These are phyloP conservation scores for Periophthalmodon schlosseri DNA, from an alignment of 2,113 vertebrate genomes.

Conservation along the genomic window DNA sequence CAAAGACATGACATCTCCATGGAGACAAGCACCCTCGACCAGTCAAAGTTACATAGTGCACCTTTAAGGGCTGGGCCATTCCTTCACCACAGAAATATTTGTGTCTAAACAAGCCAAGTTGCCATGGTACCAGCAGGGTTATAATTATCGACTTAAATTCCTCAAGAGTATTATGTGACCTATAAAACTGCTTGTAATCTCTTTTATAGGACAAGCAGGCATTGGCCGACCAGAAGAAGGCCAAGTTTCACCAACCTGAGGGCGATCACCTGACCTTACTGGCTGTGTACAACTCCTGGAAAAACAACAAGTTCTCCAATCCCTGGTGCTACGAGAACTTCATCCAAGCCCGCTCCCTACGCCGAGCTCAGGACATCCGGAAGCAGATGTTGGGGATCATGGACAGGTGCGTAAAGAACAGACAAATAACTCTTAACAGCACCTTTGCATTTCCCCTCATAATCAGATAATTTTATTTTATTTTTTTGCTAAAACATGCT, in stretches of 20 bases:
- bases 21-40: too few relatives aligned
- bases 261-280: constrained; percentile 96
- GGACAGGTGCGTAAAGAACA: constrained; percentile 84
- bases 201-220: constrained; percentile 92
- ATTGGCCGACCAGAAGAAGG: constrained; percentile 97
- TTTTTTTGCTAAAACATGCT: background rate
- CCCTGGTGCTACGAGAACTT: constrained; percentile 99
- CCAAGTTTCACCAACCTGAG: constrained; percentile 98
- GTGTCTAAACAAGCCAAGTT: background rate
- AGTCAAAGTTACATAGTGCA: too few relatives aligned
- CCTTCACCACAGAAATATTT: background rate
- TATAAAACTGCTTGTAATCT: background rate
- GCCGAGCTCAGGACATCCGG: constrained; percentile 94
- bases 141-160: background rate
- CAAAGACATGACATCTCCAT: too few relatives aligned
- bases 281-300: constrained; percentile 99
- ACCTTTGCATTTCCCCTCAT: background rate
- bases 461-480: too few relatives aligned
- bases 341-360: constrained; percentile 94
- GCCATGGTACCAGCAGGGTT: background rate
- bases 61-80: background rate
- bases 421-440: too few relatives aligned
- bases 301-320: constrained; percentile 99
- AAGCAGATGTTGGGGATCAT: constrained; percentile 99
- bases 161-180: background rate